Evolutionary conservation across 2,797 vertebrate species (phyloP), one percentile per base, ranked within the genome.

Genomic region (Phalanger gymnotis): DNA sequence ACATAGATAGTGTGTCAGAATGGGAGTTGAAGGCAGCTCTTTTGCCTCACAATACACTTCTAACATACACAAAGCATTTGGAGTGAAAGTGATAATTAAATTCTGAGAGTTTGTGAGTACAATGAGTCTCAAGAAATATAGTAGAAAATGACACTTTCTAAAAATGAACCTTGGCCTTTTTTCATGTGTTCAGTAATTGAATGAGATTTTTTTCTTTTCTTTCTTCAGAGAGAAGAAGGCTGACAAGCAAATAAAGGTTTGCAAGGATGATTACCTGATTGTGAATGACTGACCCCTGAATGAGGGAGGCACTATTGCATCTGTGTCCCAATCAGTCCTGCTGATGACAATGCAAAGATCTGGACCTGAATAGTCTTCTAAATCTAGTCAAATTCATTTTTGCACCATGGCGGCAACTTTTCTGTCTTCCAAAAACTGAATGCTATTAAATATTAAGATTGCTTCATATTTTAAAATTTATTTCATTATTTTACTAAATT

Each of bases 401-500:
- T 5, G 3, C 31, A 13, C 13, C 56, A 51, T 54, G 3, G 34
- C 34, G 34, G 34, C 40, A 5, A 2, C 4, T 54, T 89, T 91
- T 16, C 93, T 81, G 58, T 10, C 94, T 95, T 90, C 92, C 47
- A 94, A 54, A 94, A 54, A 61, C 53, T 52, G 51, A 92, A 25
- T 96, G 53, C 25, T 91, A 93, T 14, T 53, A 0, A 90, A 53
- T 31, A 28, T 53, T 47, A 34, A 51, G 7, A 90, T 16, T 73
- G 90, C 91, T 52, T 53, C 25, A 92, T 90, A 27, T 25, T 31
- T 95, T 92, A 89, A 94, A 93, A 94, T 95, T 94, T 58, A 93
- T 89, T 16, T 31, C 27, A 47, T 25, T 73, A 28, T 90, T 96
- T 91, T 25, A 55, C 51, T 28, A 40, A 95, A 54, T 53, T 92